A percentile compares a stretch with the other conserved stretches of the same genome.
Evolutionary conservation across 2,888 invertebrate species (phyloP).

Genomic region (Diarsia rubi): DNA sequence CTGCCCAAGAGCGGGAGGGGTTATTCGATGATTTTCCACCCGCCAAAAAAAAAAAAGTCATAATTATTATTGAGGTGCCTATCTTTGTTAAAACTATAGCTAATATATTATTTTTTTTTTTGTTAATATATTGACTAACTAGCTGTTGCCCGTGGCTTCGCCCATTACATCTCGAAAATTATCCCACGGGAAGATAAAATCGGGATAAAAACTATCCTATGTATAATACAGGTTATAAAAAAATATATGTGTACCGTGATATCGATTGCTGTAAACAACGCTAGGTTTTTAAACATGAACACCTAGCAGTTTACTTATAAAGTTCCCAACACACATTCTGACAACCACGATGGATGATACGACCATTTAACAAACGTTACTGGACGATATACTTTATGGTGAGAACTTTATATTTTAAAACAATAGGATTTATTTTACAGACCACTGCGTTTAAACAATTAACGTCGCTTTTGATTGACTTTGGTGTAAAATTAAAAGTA

Average conservation of each 20-base stretch:
- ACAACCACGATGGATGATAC: conserved; percentile 30
- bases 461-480: conserved; percentile 51
- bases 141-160: no score
- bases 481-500: conserved; percentile 57
- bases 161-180: no score
- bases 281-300: not conserved
- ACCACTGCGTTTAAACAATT: conserved; percentile 46
- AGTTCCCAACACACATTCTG: conserved; percentile 10
- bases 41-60: no score
- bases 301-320: not conserved
- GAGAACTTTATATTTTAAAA: conserved; percentile 46
- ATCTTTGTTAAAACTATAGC: not conserved
- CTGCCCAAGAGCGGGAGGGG: no score
- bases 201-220: no score
- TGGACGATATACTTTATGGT: conserved; percentile 27
- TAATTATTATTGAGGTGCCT: not conserved
- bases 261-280: not conserved
- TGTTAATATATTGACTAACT: not conserved
- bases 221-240: no score
- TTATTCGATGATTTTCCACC: no score
- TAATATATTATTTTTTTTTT: not conserved
- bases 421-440: conserved; percentile 55
- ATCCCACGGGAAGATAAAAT: no score
- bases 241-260: no score
- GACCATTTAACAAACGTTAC: conserved; percentile 2